Evolutionary conservation across 64 coral and sea anemone species (phyloP).

Genomic region (Actinia equina): DNA sequence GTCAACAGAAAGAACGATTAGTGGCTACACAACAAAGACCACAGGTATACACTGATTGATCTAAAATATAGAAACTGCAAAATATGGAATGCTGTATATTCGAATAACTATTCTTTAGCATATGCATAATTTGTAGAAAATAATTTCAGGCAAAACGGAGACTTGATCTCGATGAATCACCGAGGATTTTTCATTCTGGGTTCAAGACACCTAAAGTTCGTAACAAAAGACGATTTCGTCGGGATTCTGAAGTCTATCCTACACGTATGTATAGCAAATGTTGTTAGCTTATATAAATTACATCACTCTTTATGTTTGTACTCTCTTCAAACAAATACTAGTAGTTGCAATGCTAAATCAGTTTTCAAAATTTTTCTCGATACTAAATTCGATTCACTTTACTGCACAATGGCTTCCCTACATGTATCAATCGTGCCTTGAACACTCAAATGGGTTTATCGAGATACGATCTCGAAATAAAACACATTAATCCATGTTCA

Average conservation of each 20-base stretch:
- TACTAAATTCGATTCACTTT: not conserved
- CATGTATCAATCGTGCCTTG: not conserved
- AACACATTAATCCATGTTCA: not conserved
- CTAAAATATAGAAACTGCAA: not conserved
- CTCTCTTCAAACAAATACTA: not conserved
- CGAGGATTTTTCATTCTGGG: not conserved
- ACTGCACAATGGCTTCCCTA: slow-evolving; percentile 3
- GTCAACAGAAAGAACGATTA: not conserved
- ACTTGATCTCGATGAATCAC: slow-evolving; percentile 63
- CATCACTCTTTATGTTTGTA: not conserved
- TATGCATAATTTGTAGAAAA: not conserved
- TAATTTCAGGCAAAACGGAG: slow-evolving; percentile 52
- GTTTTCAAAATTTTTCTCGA: not conserved
- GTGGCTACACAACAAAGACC: slow-evolving; percentile 28
- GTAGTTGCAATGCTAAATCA: not conserved
- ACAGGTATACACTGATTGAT: not conserved
- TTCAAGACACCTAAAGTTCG: slow-evolving; percentile 47
- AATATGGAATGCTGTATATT: not conserved
- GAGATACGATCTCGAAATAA: not conserved
- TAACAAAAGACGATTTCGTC: slow-evolving; percentile 9
- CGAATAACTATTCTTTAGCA: not conserved
- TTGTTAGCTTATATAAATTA: not conserved
- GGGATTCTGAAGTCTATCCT: slow-evolving; percentile 48
- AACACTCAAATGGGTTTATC: not conserved
- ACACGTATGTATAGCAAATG: slow-evolving; percentile 10